phyloP scores from a whole-genome alignment of 2,113 vertebrate genomes.

The Spizaetus ornatus region DNA sequence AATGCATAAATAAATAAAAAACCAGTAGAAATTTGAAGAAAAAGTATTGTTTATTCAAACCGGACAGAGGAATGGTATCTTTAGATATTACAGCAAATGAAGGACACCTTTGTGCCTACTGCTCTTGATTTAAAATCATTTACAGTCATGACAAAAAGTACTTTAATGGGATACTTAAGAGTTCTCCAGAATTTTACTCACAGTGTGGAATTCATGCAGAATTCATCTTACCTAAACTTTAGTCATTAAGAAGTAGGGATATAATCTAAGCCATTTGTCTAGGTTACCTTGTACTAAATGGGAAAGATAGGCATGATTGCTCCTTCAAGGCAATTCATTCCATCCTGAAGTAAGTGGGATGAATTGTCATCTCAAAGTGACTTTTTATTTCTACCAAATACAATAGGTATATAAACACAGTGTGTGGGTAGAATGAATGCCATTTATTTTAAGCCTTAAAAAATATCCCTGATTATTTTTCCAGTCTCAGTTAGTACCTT shows the following conservation, averaged over 20 bases:
- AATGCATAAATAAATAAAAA: neutral
- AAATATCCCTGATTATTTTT: neutral
- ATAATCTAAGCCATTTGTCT: neutral
- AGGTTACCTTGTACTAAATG: neutral
- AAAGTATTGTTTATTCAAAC: neutral
- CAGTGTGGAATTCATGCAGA: neutral
- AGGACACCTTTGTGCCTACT: neutral
- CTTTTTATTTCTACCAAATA: neutral
- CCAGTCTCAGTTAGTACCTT: neutral
- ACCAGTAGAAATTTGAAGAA: neutral
- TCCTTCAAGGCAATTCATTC: neutral
- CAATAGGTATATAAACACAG: neutral
- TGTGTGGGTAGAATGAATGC: neutral
- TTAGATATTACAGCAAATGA: neutral
- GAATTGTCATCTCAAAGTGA: neutral
- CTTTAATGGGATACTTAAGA: neutral
- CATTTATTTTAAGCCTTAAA: neutral
- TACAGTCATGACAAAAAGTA: neutral
- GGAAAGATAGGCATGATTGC: neutral
- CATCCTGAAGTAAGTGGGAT: neutral
- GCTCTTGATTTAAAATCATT: neutral
- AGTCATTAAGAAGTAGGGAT: neutral
- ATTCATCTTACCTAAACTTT: neutral
- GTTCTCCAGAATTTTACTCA: neutral
- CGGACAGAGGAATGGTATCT: accelerated